Evolutionary conservation across 2,888 invertebrate species (phyloP), one percentile per base, ranked within the genome.

Genomic region (Drosophila subsilvestris): DNA sequence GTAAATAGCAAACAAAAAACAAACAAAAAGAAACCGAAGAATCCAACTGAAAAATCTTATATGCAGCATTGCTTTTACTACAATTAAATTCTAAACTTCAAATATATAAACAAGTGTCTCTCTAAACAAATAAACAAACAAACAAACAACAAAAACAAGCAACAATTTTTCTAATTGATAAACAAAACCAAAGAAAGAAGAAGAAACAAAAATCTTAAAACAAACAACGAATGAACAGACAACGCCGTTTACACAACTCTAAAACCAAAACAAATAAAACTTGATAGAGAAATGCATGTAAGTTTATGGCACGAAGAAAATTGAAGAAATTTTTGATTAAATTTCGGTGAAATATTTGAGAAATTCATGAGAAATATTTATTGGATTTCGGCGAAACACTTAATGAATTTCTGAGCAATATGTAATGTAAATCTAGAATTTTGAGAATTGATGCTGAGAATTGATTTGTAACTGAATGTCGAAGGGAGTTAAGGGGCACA

Each of bases 221-320:
- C 71, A 80, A 86, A 90, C 90, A 90, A 90, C 90, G 90, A 90
- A 90, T 86, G 62, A 86, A 73, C 48, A 80, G 77, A 89, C 90
- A 90, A 90, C 90, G 90, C 90, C 78, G 80, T 85, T 81, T 80
- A 80, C 68, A 86, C 67, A 57, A 60, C 70, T 71, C 63, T 60
- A 45, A 8, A 58, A n/a, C 12, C 5, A 17, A 47, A 25, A 22
- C n/a, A 20, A 8, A 37, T 63, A 58, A 55, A 63, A 47, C 57
- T 51, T 58, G 12, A 60, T 79, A 42, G 1, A 88, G 63, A 65
- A 77, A 78, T 72, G 80, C 73, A 73, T 78, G 90, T 90, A 81
- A 90, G 88, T 78, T 20, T 0, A 6, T 6, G 25, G 25, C 25
- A 25, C 25, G 27, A 25, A 9, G 27, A 9, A 27, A 9, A 9